Evolutionary conservation across 2,797 vertebrate species (phyloP).

Genomic region (Amblyraja radiata): DNA sequence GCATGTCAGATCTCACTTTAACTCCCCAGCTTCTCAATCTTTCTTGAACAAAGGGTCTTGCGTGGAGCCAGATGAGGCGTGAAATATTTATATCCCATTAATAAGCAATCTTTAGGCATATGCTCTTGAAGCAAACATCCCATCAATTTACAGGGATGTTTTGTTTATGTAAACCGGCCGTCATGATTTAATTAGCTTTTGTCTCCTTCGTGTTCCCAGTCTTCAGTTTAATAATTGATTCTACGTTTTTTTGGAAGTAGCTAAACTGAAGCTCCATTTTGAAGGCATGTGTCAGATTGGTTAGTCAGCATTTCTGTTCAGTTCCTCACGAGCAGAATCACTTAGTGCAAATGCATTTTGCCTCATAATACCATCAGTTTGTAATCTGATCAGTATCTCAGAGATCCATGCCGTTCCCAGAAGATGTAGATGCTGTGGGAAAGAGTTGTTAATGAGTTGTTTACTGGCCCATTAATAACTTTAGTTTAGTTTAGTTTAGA

Average conservation of each 20-base stretch:
- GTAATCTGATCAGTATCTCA: too few relatives aligned
- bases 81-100: constrained; percentile 3
- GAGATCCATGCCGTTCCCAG: too few relatives aligned
- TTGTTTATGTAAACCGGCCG: neutral
- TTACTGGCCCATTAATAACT: too few relatives aligned
- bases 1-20: neutral
- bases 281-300: neutral
- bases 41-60: neutral
- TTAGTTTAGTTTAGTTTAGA: too few relatives aligned
- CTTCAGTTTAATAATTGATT: neutral
- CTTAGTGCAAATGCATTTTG: neutral
- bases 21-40: constrained; percentile 21
- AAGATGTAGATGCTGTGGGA: too few relatives aligned
- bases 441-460: too few relatives aligned
- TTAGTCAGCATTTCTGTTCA: neutral
- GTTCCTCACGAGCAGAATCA: neutral
- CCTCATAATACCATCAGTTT: neutral
- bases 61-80: neutral
- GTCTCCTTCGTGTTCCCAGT: neutral
- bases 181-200: neutral
- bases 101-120: neutral
- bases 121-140: neutral
- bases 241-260: neutral
- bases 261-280: neutral
- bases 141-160: neutral